A percentile compares a stretch with the other conserved stretches of the same genome.
Conservation (phyloP, 2,113 vertebrate genomes). For the Varanus komodoensis region DNA sequence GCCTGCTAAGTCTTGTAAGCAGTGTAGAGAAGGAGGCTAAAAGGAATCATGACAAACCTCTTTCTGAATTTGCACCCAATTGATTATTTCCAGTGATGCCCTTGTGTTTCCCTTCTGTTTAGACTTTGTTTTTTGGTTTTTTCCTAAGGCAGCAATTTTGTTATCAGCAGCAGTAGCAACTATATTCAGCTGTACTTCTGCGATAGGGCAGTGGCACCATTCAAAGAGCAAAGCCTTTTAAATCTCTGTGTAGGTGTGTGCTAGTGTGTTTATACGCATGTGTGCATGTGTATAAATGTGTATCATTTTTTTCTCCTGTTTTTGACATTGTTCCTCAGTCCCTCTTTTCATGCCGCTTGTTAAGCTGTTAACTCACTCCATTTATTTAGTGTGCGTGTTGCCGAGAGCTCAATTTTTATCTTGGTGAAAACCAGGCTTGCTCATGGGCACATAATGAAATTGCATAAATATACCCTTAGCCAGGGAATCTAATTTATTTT, state of each 20-base stretch:
- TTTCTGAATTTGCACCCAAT: neutral
- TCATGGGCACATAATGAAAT: conserved; percentile 88
- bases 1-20: neutral
- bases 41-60: neutral
- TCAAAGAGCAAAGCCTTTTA: neutral
- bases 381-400: conserved; percentile 85
- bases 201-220: rapidly evolving
- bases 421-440: conserved; percentile 82
- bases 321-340: conserved; percentile 79
- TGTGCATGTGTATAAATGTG: neutral
- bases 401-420: conserved; percentile 87
- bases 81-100: conserved; percentile 8
- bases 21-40: neutral
- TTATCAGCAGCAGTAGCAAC: neutral
- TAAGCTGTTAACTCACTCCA: conserved; percentile 88
- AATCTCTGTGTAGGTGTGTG: neutral
- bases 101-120: neutral
- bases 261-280: too few relatives aligned
- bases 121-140: neutral
- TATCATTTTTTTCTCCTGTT: conserved; percentile 70
- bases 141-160: conserved; percentile 9
- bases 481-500: conserved; percentile 88
- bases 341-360: conserved; percentile 75
- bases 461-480: conserved; percentile 86
- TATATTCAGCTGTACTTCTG: neutral